Conservation (phyloP, 2,797 vertebrate genomes). For the Rhinichthys osculus region DNA sequence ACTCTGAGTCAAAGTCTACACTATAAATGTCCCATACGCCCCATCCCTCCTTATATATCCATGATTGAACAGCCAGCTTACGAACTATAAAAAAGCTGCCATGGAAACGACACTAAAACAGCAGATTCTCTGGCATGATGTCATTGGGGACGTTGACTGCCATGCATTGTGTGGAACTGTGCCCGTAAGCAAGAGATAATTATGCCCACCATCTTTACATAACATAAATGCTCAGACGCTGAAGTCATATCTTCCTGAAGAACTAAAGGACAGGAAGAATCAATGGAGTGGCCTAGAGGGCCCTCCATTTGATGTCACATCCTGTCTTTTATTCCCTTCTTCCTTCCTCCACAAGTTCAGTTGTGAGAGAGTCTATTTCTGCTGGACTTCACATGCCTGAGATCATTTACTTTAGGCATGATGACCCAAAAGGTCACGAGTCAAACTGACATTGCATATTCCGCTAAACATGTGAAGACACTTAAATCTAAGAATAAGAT, state of each 20-base stretch:
- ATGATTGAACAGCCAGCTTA: conserved; percentile 31
- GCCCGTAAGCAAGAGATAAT: conserved; percentile 21
- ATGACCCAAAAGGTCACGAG: not conserved
- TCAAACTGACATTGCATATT: not conserved
- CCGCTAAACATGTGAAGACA: not conserved
- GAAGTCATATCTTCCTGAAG: conserved; percentile 45
- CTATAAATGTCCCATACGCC: not conserved
- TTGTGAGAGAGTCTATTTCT: conserved; percentile 7
- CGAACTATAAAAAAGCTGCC: conserved; percentile 28
- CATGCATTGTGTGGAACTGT: conserved; percentile 42
- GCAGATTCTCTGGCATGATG: conserved; percentile 34
- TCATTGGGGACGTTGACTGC: conserved; percentile 25
- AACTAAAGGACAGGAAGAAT: conserved; percentile 13
- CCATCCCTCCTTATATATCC: conserved; percentile 25
- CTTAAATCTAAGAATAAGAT: not conserved
- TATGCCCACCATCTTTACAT: conserved; percentile 33
- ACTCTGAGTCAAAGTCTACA: not conserved
- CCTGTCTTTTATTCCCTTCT: conserved; percentile 20
- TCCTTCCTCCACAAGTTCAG: conserved; percentile 20
- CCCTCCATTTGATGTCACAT: conserved; percentile 39
- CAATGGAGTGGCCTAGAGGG: conserved; percentile 20
- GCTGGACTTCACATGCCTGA: not conserved
- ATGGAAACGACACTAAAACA: conserved; percentile 34
- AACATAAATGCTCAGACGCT: conserved; percentile 46
- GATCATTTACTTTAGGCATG: not conserved